Conservation (phyloP, 2,113 vertebrate genomes). For the Hassar affinis region DNA sequence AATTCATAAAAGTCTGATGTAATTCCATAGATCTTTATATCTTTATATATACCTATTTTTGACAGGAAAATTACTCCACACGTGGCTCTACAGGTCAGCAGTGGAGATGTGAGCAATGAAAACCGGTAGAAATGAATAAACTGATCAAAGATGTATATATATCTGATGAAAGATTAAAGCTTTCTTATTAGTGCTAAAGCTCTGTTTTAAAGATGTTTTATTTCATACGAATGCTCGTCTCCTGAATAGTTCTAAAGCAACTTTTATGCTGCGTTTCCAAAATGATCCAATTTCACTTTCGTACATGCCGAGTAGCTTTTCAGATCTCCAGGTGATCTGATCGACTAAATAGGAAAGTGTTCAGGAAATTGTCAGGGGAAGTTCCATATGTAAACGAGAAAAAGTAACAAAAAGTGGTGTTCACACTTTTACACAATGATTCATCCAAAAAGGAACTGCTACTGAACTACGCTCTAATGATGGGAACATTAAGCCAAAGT, state of each 20-base stretch:
- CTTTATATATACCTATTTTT: not conserved
- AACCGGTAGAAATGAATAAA: slow-evolving; percentile 28
- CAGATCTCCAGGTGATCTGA: slow-evolving; percentile 4
- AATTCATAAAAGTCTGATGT: not conserved
- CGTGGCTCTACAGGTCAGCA: slow-evolving; percentile 14
- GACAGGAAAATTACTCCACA: slow-evolving; percentile 9
- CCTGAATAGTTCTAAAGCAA: slow-evolving; percentile 10
- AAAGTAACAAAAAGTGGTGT: slow-evolving; percentile 24
- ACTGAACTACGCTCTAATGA: slow-evolving; percentile 18
- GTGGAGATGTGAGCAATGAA: slow-evolving; percentile 32
- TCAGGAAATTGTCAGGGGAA: slow-evolving; percentile 50
- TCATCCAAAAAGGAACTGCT: slow-evolving; percentile 10
- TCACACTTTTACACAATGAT: slow-evolving; percentile 45
- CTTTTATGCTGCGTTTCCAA: slow-evolving; percentile 23
- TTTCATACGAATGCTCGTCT: slow-evolving; percentile 19
- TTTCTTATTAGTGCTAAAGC: slow-evolving; percentile 55
- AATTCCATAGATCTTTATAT: too few species aligned
- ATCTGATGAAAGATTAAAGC: slow-evolving; percentile 29
- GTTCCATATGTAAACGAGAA: not conserved
- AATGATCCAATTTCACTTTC: slow-evolving; percentile 32
- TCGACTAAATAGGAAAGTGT: slow-evolving; percentile 60
- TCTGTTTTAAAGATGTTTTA: slow-evolving; percentile 27
- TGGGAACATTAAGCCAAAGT: not conserved
- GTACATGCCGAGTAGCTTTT: slow-evolving; percentile 44
- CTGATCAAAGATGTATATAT: slow-evolving; percentile 26